Evolutionary conservation across 92 coral and sea anemone species (phyloP).

Genomic region (Zoanthus sociatus): DNA sequence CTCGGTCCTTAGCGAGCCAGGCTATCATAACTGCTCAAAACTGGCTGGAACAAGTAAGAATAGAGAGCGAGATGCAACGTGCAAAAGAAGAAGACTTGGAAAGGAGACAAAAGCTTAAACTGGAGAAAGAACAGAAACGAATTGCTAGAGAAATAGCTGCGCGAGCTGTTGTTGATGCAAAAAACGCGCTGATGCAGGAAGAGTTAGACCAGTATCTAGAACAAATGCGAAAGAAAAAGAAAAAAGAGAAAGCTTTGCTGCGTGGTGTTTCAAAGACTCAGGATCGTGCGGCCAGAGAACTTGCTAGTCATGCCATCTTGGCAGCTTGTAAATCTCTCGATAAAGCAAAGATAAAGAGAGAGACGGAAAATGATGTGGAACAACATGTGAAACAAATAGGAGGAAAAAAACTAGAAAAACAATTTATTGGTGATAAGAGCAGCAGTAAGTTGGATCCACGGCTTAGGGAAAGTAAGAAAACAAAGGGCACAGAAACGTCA

Average conservation of each 20-base stretch:
- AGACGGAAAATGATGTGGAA: background rate
- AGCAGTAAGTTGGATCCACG: background rate
- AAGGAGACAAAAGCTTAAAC: constrained; percentile 5
- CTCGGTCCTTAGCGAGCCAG: constrained; percentile 67
- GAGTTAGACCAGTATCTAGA: constrained; percentile 38
- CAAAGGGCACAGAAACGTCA: background rate
- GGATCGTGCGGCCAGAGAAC: constrained; percentile 41
- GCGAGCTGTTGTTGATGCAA: constrained; percentile 55
- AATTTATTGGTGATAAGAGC: background rate
- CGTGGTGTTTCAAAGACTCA: constrained; percentile 31
- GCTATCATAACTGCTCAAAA: constrained; percentile 80
- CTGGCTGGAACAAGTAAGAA: constrained; percentile 59
- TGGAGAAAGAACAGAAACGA: constrained; percentile 30
- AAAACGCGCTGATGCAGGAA: constrained; percentile 45
- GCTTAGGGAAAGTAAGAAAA: background rate
- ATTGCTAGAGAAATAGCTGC: constrained; percentile 46
- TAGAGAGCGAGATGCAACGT: constrained; percentile 32
- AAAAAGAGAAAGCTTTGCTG: background rate
- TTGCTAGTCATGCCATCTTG: constrained; percentile 52
- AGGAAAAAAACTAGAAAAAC: background rate
- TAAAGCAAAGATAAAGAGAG: constrained; percentile 28
- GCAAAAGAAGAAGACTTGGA: constrained; percentile 45
- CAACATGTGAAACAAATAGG: background rate
- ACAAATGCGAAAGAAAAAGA: constrained; percentile 9
- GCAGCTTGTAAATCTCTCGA: constrained; percentile 62